Percentiles rank a stretch among this genome's conserved stretches.
Conservation (phyloP, 2,797 vertebrate species). For the Lophius americanus region DNA sequence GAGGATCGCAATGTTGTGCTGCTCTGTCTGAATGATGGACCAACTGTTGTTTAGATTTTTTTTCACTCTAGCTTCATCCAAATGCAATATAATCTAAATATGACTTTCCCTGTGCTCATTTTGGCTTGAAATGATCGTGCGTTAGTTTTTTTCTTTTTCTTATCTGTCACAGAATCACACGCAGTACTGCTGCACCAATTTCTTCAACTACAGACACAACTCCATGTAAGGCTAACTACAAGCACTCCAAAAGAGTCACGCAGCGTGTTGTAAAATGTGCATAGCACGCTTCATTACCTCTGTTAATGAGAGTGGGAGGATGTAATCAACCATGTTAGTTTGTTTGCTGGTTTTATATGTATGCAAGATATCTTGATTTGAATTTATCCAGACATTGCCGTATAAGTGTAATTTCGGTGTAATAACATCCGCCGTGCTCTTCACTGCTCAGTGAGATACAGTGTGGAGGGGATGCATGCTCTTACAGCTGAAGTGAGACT, state of each 20-base stretch:
- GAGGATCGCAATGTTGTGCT: constrained; percentile 27
- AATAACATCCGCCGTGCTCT: too few species aligned
- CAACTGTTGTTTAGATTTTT: background rate
- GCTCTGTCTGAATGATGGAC: constrained; percentile 37
- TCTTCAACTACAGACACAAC: constrained; percentile 3
- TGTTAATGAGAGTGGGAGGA: too few species aligned
- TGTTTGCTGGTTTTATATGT: too few species aligned
- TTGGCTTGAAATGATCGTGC: background rate
- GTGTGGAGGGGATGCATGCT: too few species aligned
- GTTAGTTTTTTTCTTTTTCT: background rate
- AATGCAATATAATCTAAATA: constrained; percentile 7
- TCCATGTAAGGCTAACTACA: constrained; percentile 4
- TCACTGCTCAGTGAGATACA: too few species aligned
- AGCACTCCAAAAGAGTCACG: constrained; percentile 2
- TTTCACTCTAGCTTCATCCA: constrained; percentile 6
- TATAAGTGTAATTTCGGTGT: too few species aligned
- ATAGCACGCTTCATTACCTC: too few species aligned
- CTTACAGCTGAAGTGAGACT: too few species aligned
- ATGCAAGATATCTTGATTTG: too few species aligned
- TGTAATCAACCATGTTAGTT: too few species aligned
- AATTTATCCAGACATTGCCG: too few species aligned
- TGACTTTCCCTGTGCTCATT: constrained; percentile 4
- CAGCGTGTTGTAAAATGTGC: too few species aligned
- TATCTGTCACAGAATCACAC: background rate
- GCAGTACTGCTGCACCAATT: background rate